These are phyloP conservation scores for Mobula birostris DNA, from an alignment of 2,113 vertebrate species.

Conservation along the genomic window DNA sequence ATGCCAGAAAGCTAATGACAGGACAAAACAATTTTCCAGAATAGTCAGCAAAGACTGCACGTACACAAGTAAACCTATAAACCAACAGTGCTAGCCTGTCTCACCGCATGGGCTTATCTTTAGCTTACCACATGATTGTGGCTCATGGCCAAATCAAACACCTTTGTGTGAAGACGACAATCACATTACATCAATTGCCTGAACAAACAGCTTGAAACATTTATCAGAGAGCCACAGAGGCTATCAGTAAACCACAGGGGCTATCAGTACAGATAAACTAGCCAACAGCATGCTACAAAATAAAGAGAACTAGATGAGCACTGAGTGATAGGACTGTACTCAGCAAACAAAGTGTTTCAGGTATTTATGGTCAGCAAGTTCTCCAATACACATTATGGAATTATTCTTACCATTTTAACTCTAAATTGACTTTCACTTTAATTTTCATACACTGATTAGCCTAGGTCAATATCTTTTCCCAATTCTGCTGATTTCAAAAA, in stretches of 20 bases:
- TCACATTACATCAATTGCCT: not conserved
- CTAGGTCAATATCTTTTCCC: no score
- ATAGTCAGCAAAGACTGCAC: not conserved
- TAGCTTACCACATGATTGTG: not conserved
- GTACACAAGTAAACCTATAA: not conserved
- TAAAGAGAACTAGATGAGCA: not conserved
- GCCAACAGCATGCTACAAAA: not conserved
- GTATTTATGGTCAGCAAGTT: not conserved
- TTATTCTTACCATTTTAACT: no score
- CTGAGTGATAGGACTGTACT: not conserved
- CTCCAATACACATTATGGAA: not conserved
- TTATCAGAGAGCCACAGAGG: slow-evolving; percentile 26
- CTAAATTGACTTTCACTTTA: not conserved
- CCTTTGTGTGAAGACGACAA: slow-evolving; percentile 15
- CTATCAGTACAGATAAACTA: slow-evolving; percentile 10
- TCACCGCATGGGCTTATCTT: not conserved
- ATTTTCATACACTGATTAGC: not conserved
- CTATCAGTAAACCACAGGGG: not conserved
- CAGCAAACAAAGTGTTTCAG: not conserved
- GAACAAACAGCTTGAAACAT: slow-evolving; percentile 31
- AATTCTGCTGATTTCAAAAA: not conserved
- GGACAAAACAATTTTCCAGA: not conserved
- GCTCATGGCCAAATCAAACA: slow-evolving; percentile 17
- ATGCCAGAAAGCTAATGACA: not conserved
- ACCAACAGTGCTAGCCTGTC: not conserved